phyloP scores from a whole-genome alignment of 2,113 vertebrate genomes.

The Cebidichthys violaceus region DNA sequence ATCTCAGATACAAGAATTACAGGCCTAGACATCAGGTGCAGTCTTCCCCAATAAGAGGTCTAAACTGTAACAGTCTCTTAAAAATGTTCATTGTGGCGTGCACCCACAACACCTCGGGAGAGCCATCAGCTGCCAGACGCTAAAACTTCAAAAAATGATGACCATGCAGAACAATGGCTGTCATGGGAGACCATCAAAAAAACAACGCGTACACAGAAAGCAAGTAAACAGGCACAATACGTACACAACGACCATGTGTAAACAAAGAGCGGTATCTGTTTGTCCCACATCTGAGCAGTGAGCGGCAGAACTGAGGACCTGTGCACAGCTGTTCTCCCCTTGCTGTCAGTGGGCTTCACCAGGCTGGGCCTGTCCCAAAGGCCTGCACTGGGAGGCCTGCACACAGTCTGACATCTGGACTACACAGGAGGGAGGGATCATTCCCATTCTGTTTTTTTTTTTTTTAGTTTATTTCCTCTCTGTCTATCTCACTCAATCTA shows the following conservation, averaged over 20 bases:
- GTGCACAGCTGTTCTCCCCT: conserved; percentile 80
- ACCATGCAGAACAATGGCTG: conserved; percentile 71
- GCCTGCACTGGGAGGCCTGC: conserved; percentile 75
- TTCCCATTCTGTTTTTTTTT: conserved; percentile 46
- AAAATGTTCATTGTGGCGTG: conserved; percentile 72
- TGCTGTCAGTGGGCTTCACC: conserved; percentile 79
- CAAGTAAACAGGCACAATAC: conserved; percentile 70
- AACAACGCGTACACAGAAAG: conserved; percentile 72
- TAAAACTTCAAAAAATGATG: conserved; percentile 68
- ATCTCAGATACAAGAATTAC: conserved; percentile 5
- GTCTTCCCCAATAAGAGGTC: conserved; percentile 42
- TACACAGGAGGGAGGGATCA: conserved; percentile 70
- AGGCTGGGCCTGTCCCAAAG: conserved; percentile 75
- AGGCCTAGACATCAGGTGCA: conserved; percentile 75
- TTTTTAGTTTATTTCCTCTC: conserved; percentile 32
- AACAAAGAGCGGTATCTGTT: conserved; percentile 75
- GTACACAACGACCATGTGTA: conserved; percentile 68
- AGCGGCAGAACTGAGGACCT: conserved; percentile 73
- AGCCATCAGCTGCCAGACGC: conserved; percentile 74
- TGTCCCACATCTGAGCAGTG: conserved; percentile 77
- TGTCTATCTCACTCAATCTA: conserved; percentile 60
- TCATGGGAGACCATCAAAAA: conserved; percentile 68
- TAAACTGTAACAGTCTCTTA: conserved; percentile 47
- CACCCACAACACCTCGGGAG: conserved; percentile 61
- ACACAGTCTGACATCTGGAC: conserved; percentile 80